Percentiles rank a stretch among this genome's conserved stretches.
phyloP scores from a whole-genome alignment of 2,797 vertebrate genomes.

The Lepus townsendii region DNA sequence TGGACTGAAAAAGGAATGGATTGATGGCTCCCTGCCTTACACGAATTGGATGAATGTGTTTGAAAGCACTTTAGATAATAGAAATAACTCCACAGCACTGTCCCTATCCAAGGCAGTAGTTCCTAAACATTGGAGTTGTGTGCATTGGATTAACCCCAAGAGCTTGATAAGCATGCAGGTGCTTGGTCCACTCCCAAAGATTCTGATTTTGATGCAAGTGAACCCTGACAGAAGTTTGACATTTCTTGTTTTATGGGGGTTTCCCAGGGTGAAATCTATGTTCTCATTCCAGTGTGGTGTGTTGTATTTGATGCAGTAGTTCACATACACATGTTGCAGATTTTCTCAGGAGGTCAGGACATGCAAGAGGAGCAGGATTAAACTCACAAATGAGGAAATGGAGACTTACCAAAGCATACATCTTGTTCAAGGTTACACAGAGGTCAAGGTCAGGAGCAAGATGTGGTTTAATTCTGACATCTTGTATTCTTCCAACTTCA shows the following conservation, averaged over 20 bases:
- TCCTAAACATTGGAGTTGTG: background rate
- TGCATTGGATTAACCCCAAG: background rate
- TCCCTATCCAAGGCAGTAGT: background rate
- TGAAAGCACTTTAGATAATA: background rate
- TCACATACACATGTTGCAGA: background rate
- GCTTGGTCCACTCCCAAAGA: background rate
- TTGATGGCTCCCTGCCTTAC: background rate
- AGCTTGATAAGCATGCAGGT: background rate
- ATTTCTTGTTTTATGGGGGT: background rate
- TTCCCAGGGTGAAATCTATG: background rate
- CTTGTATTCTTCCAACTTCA: background rate
- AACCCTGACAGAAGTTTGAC: background rate
- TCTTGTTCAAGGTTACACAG: background rate
- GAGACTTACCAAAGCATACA: background rate
- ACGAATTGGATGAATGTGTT: background rate
- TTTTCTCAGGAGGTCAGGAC: background rate
- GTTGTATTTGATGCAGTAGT: background rate
- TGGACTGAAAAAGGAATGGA: background rate
- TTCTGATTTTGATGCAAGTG: background rate
- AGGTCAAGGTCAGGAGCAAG: background rate
- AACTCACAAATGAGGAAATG: background rate
- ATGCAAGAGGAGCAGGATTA: background rate
- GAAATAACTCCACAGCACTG: background rate
- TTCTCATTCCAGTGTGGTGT: background rate
- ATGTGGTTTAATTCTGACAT: background rate